Base-by-base conservation (phyloP, 2,797 vertebrate genomes). In the Lerista edwardsae region DNA sequence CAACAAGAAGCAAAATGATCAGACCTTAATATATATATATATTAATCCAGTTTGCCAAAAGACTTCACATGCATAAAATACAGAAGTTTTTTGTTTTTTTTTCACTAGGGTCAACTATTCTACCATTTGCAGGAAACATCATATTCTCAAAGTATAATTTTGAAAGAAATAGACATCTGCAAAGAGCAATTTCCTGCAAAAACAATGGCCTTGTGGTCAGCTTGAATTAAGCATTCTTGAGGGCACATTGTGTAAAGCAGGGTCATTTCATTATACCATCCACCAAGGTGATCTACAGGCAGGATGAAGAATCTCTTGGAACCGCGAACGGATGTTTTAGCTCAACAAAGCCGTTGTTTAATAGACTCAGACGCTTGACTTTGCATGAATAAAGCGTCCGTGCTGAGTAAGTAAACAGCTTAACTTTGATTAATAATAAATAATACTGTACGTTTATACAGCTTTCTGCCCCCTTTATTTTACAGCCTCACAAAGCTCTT, bases 351-450 rank as follows among this genome's bases (percentile, higher is more conserved):
- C 34, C 79, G 25, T n/a, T 6, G 55, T 10, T 80, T 89, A 39
- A 87, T 87, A 84, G 5, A 6, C 83, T 82, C 55, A 61, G 76
- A 31, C 31, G 1, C 12, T 81, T 82, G 77, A 80, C 65, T 36
- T 71, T 74, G 23, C 76, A 31, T 65, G 7, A 91, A 82, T 84
- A 88, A 88, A 91, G 15, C 1, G 34, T 79, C 44, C 69, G 7
- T 64, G 79, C 11, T 44, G 87, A 68, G 34, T 51, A 85, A 88
- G 51, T 85, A 88, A 92, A 75, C 10, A 57, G 75, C 90, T 89
- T 84, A 3, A 55, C 59, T 90, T 89, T 83, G 75, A 86, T 90
- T 84, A 90, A 87, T 73, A 82, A 0, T 4, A 57, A 84, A 69
- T 75, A 83, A 68, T 3, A 72, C 14, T 44, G 89, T 87, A 75